Base-by-base conservation (phyloP, 2,797 vertebrate species). In the Channa striata region DNA sequence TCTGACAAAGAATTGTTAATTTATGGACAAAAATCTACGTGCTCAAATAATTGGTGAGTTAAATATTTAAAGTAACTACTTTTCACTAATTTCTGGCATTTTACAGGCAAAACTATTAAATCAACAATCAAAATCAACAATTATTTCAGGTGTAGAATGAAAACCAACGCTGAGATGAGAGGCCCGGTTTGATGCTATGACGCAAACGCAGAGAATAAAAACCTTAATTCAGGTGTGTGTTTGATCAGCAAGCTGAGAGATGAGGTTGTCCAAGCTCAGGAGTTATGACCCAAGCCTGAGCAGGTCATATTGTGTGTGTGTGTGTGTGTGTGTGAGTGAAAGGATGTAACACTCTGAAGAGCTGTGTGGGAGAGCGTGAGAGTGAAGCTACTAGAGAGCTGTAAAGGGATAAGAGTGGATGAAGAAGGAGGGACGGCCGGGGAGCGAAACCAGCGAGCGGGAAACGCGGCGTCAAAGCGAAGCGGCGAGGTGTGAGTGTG, bases 401-500 rank as follows among this genome's bases (percentile, higher is more conserved):
- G 72, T 56, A 54, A 66, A 68, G 73, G 37, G 65, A 76, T 58
- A 59, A 57, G 81, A 68, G 74, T 30, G 48, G 82, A 56, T 20
- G 65, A 61, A 54, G 72, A 36, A 72, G 70, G 82, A 74, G 58
- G 52, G 58, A 54, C 6, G 30, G 49, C 44, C 36, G n/a, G 36
- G 33, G 72, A 74, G 73, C 40, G 64, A 42, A 57, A 59, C 58
- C 68, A 44, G 53, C 19, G 30, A 68, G 62, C 63, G 71, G 72
- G 65, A 79, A 67, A 73, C 60, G 62, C 54, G 20, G 58, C 43
- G 74, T 68, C 74, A 81, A 71, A 81, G 70, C 82, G 70, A 49
- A 60, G 82, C 77, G 67, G 71, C 36, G 74, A 80, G 58, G 74
- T 82, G 87, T 71, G 74, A 16, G 54, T 66, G 57, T 65, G 66